Percentiles rank a stretch among this genome's conserved stretches.
Conservation (phyloP, 2,888 invertebrate genomes). For the Watsonalla binaria region DNA sequence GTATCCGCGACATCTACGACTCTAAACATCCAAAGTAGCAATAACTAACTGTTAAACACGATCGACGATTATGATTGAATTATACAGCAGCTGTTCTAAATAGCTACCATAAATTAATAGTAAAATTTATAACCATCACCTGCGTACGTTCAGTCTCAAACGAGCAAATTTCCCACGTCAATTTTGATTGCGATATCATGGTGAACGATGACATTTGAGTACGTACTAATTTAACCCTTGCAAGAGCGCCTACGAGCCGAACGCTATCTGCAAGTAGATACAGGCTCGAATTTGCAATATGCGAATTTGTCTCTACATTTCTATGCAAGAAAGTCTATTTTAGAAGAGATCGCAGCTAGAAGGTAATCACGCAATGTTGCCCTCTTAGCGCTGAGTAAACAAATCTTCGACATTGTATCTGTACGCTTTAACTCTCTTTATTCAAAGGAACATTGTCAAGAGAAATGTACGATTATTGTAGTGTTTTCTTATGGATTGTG, state of each 20-base stretch:
- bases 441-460: slow-evolving; percentile 76
- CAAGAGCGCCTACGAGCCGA: slow-evolving; percentile 43
- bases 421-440: slow-evolving; percentile 72
- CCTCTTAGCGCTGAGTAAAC: slow-evolving; percentile 66
- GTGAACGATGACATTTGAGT: slow-evolving; percentile 71
- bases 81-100: slow-evolving; percentile 51
- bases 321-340: slow-evolving; percentile 50
- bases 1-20: slow-evolving; percentile 9
- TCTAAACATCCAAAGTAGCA: slow-evolving; percentile 13
- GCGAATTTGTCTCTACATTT: slow-evolving; percentile 45
- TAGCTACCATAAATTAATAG: slow-evolving; percentile 62
- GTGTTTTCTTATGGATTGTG: slow-evolving; percentile 71
- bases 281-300: slow-evolving; percentile 30
- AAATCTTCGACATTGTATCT: slow-evolving; percentile 76
- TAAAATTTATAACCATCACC: slow-evolving; percentile 65
- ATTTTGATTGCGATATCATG: slow-evolving; percentile 74
- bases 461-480: slow-evolving; percentile 75
- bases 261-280: slow-evolving; percentile 56
- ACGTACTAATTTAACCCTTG: slow-evolving; percentile 63
- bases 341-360: slow-evolving; percentile 33
- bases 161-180: slow-evolving; percentile 76
- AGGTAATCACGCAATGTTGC: slow-evolving; percentile 63
- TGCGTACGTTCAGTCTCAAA: slow-evolving; percentile 60
- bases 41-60: slow-evolving; percentile 21
- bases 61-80: slow-evolving; percentile 56